Base-by-base conservation (phyloP, 2,888 invertebrate genomes). In the Branchipolynoe longqiensis region DNA sequence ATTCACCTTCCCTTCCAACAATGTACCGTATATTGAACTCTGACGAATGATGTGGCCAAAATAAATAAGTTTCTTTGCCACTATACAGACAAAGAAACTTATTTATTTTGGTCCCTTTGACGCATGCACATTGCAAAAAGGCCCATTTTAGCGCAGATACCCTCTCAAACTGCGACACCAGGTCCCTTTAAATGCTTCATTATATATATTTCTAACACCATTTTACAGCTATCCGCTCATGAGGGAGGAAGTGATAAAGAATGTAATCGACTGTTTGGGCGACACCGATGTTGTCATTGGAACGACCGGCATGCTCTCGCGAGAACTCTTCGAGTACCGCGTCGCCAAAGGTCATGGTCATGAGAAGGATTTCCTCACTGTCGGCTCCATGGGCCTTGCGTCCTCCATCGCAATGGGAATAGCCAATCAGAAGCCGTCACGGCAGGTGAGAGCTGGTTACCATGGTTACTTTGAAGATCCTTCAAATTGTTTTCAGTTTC, bases 371-470 rank as follows among this genome's bases (percentile, higher is more conserved):
- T 94, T 94, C 88, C 90, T 94, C 8, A 94, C 94, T 4, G 94
- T 94, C 8, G 94, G 94, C 1, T 93, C 93, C 12, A 94, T 94
- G 94, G 94, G 94, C 0, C 94, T 94, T 89, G 93, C 94, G 38
- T 93, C 94, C 1, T 90, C 93, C 18, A 94, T 94, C 64, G 94
- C 94, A 8, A 89, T 94, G 0, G 94, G 94, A 38, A 93, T 94
- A 86, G 94, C 94, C 4, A 84, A 93, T 81, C 91, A 92, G 86
- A 93, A 93, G 87, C 92, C 92, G 14, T 90, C 90, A 40, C 90
- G 93, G 89, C 92, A 93, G 91, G 92, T 92, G 14, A 38, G 69
- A 48, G 48, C 48, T n/a, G n/a, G n/a, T n/a, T n/a, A n/a, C n/a
- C n/a, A n/a, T n/a, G n/a, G n/a, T n/a, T n/a, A n/a, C n/a, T n/a